Percentiles rank a stretch among this genome's conserved stretches.
Conservation (phyloP, 1,140 invertebrate genomes). For the Scaptomyza montana region DNA sequence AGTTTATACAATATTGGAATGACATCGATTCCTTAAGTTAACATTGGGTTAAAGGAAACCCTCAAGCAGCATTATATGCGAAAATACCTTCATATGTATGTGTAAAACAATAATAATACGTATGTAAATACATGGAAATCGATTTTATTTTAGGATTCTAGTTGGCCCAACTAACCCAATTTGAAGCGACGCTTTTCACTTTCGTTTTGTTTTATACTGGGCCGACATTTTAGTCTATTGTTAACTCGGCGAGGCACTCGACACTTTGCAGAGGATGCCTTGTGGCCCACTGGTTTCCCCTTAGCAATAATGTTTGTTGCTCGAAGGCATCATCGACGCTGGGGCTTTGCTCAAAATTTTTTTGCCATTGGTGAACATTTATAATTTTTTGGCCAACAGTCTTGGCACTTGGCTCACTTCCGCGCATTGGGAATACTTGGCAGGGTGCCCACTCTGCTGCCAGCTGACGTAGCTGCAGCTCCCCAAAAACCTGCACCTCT, state of each 20-base stretch:
- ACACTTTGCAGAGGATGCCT: neutral
- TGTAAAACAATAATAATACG: neutral
- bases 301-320: neutral
- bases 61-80: too few species aligned
- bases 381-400: constrained; percentile 32
- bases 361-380: constrained; percentile 34
- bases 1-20: too few species aligned
- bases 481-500: constrained; percentile 1
- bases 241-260: neutral
- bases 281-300: neutral
- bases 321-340: neutral
- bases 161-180: constrained; percentile 53
- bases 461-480: constrained; percentile 48
- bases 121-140: constrained; percentile 8
- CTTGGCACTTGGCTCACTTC: constrained; percentile 58
- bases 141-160: constrained; percentile 15
- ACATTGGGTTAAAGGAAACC: too few species aligned
- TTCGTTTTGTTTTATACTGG: constrained; percentile 10
- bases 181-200: constrained; percentile 32
- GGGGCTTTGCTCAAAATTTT: constrained; percentile 23
- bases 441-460: constrained; percentile 74
- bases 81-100: too few species aligned
- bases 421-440: constrained; percentile 61
- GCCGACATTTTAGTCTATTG: constrained; percentile 15
- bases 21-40: too few species aligned